Conservation (phyloP, 2,888 invertebrate species). For the Callyntrura sp. region DNA sequence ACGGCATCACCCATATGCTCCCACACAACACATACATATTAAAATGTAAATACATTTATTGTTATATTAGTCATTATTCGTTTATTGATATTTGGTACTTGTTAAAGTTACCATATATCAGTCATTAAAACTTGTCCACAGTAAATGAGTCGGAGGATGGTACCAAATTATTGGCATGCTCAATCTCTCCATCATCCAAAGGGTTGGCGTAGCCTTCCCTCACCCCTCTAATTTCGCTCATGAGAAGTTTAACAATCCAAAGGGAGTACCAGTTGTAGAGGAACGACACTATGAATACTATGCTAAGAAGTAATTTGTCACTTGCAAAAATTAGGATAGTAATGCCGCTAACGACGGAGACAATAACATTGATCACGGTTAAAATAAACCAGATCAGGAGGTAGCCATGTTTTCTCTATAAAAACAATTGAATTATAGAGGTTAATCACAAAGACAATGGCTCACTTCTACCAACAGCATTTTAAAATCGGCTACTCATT, state of each 20-base stretch:
- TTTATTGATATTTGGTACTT: too few relatives aligned
- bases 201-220: conserved; percentile 74
- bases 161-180: conserved; percentile 60
- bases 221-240: conserved; percentile 78
- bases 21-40: too few relatives aligned
- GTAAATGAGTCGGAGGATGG: conserved; percentile 70
- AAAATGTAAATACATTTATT: too few relatives aligned
- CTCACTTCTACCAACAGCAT: too few relatives aligned
- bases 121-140: conserved; percentile 62
- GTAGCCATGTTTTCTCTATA: conserved; percentile 66
- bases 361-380: conserved; percentile 38
- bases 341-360: conserved; percentile 23
- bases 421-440: conserved; percentile 1
- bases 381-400: conserved; percentile 75
- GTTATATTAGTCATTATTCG: too few relatives aligned
- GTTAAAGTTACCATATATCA: too few relatives aligned
- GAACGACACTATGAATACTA: conserved; percentile 15
- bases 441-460: too few relatives aligned
- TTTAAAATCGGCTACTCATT: neutral
- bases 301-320: conserved; percentile 59
- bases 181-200: conserved; percentile 74
- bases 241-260: conserved; percentile 80
- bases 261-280: conserved; percentile 80
- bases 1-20: too few relatives aligned
- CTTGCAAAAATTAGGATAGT: conserved; percentile 42